Evolutionary conservation across 2,888 invertebrate genomes (phyloP).

Genomic region (Rhagonycha fulva): DNA sequence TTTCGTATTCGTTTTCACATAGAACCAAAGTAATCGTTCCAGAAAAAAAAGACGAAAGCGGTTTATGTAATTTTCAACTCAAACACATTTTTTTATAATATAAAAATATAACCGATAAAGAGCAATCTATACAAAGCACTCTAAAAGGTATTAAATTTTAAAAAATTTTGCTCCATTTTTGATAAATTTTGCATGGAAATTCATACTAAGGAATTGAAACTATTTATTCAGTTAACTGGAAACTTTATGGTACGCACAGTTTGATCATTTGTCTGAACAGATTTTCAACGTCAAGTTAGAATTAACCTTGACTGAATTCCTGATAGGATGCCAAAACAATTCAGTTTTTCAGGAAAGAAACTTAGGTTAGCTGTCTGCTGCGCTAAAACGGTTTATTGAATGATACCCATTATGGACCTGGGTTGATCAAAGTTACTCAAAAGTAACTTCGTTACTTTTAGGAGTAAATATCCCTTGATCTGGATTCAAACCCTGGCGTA

Average conservation of each 20-base stretch:
- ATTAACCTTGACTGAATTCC: neutral
- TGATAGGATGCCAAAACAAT: neutral
- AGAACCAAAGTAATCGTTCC: constrained; percentile 4
- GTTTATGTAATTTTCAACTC: constrained; percentile 17
- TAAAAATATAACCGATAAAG: neutral
- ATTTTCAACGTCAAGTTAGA: neutral
- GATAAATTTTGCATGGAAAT: neutral
- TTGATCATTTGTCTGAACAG: neutral
- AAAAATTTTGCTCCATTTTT: neutral
- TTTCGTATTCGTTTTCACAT: constrained; percentile 9
- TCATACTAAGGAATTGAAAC: neutral
- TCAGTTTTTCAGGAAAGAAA: neutral
- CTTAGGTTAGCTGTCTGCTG: neutral
- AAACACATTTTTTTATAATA: neutral
- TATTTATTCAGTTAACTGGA: neutral
- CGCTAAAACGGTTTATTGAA: neutral
- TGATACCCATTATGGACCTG: too few species aligned
- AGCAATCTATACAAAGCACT: neutral
- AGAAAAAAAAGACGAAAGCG: constrained; percentile 12
- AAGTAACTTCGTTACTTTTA: too few species aligned
- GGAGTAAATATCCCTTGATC: too few species aligned
- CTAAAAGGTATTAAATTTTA: neutral
- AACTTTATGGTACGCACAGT: neutral
- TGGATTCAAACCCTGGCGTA: too few species aligned
- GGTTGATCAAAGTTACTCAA: too few species aligned